phyloP scores from a whole-genome alignment of 37 sponge, comb jelly and placozoan genomes.

The Halisarca cf. caerulea region DNA sequence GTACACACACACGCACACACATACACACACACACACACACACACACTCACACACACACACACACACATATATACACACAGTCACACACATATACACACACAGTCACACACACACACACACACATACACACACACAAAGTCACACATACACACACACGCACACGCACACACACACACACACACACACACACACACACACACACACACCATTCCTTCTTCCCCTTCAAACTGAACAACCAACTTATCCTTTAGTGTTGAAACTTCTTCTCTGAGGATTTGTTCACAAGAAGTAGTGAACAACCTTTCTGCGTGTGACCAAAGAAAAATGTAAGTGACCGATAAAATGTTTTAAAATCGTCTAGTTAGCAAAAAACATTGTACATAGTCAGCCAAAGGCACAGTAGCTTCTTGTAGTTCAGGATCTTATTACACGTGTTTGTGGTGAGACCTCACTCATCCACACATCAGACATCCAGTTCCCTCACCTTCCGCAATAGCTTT shows the following conservation, averaged over 20 bases:
- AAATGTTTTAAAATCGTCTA: too few relatives aligned
- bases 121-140: neutral
- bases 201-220: conserved; percentile 88
- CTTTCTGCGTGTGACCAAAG: too few relatives aligned
- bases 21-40: too few relatives aligned
- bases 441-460: too few relatives aligned
- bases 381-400: too few relatives aligned
- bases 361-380: too few relatives aligned
- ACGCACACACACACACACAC: conserved; percentile 33
- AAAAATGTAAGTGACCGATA: too few relatives aligned
- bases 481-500: too few relatives aligned
- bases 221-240: conserved; percentile 68
- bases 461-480: too few relatives aligned
- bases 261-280: conserved; percentile 31
- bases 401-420: too few relatives aligned
- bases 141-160: conserved; percentile 9
- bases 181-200: conserved; percentile 38
- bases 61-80: conserved; percentile 18
- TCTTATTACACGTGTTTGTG: too few relatives aligned
- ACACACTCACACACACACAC: neutral
- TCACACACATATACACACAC: neutral
- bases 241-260: conserved; percentile 48
- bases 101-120: neutral
- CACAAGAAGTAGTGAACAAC: conserved; percentile 76
- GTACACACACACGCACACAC: too few relatives aligned